A percentile compares a stretch with the other conserved stretches of the same genome.
Conservation (phyloP, 2,888 invertebrate species). For the Tipula unca region DNA sequence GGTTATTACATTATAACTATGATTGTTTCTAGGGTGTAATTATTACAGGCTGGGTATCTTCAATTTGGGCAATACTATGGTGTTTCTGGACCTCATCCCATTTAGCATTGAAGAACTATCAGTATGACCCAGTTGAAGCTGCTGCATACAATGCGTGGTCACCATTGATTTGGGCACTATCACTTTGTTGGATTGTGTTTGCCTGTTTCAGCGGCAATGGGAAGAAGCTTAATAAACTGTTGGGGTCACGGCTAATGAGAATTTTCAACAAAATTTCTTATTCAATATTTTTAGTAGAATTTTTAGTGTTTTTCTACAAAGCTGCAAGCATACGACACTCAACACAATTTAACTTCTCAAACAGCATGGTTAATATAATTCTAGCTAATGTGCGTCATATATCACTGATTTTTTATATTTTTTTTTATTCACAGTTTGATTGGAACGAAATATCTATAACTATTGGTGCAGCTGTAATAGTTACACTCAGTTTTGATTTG, state of each 20-base stretch:
- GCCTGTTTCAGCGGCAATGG: constrained; percentile 49
- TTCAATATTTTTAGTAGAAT: constrained; percentile 56
- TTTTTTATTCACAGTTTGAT: constrained; percentile 30
- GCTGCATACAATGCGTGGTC: constrained; percentile 56
- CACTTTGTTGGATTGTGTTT: constrained; percentile 57
- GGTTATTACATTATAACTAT: not conserved
- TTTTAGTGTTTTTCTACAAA: constrained; percentile 56
- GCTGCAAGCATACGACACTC: constrained; percentile 53
- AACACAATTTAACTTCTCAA: constrained; percentile 48
- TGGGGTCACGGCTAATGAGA: constrained; percentile 49
- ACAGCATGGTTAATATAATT: constrained; percentile 47
- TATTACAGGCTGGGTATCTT: constrained; percentile 32
- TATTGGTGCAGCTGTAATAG: constrained; percentile 36
- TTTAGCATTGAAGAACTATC: constrained; percentile 50
- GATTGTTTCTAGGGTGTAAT: constrained; percentile 19
- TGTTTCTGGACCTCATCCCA: constrained; percentile 53
- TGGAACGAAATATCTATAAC: constrained; percentile 18
- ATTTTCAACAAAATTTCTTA: constrained; percentile 58
- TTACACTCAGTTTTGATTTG: constrained; percentile 56
- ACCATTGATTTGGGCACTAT: constrained; percentile 52
- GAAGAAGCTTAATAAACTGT: constrained; percentile 46
- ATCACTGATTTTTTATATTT: not conserved
- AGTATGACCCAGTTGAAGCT: constrained; percentile 51
- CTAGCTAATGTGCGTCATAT: not conserved
- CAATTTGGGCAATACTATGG: constrained; percentile 37